These are phyloP conservation scores for Melanotaenia maccullochi DNA, from an alignment of 2,797 vertebrate genomes.

Conservation along the genomic window DNA sequence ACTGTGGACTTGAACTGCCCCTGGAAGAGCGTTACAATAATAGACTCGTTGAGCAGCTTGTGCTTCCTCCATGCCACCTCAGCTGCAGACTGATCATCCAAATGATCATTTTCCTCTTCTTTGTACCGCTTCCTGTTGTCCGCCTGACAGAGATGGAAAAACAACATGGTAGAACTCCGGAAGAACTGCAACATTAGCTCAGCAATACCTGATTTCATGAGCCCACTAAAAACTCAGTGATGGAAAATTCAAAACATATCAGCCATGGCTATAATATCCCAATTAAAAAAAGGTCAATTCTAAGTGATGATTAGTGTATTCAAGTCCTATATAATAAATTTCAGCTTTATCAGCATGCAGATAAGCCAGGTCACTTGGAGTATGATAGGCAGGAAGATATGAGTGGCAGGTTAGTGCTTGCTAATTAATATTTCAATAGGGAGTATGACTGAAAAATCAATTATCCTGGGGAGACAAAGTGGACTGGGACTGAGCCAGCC, in stretches of 20 bases:
- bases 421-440: constrained; percentile 51
- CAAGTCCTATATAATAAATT: not conserved
- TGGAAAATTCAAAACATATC: not conserved
- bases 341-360: constrained; percentile 48
- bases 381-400: constrained; percentile 38
- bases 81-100: constrained; percentile 90
- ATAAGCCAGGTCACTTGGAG: constrained; percentile 43
- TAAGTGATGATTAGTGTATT: not conserved
- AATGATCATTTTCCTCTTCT: constrained; percentile 93
- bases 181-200: not conserved
- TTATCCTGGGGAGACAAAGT: constrained; percentile 37
- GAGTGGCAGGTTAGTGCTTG: constrained; percentile 28
- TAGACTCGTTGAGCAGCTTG: constrained; percentile 95
- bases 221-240: not conserved
- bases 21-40: constrained; percentile 96
- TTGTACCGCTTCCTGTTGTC: constrained; percentile 95
- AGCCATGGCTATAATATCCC: not conserved
- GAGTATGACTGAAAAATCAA: constrained; percentile 31
- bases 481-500: constrained; percentile 27
- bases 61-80: constrained; percentile 96
- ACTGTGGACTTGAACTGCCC: constrained; percentile 99
- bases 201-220: constrained; percentile 19
- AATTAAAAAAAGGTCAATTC: constrained; percentile 5
- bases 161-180: not conserved
- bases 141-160: constrained; percentile 80